A percentile compares a stretch with the other conserved stretches of the same genome.
Conservation (phyloP, 1,140 invertebrate genomes). For the Manduca sexta region DNA sequence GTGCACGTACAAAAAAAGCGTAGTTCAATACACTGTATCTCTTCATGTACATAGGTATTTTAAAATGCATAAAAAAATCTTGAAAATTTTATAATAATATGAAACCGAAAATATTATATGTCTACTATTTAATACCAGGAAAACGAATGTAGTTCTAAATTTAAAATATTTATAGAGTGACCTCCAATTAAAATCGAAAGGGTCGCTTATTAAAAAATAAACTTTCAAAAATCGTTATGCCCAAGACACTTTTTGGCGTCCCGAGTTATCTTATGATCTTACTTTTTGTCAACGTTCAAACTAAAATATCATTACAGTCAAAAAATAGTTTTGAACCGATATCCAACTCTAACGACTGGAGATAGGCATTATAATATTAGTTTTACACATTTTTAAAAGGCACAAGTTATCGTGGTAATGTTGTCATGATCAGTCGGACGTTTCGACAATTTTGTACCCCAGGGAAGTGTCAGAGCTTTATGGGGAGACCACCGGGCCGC, state of each 20-base stretch:
- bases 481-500: conserved; percentile 53
- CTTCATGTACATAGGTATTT: no score
- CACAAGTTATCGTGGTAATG: not conserved
- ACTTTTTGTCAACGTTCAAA: not conserved
- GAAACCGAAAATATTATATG: no score
- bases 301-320: no score
- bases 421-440: conserved; percentile 51
- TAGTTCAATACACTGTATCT: no score
- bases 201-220: not conserved
- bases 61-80: no score
- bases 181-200: not conserved
- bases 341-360: not conserved
- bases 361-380: not conserved
- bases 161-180: no score
- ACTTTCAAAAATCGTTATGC: not conserved
- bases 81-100: no score
- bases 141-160: no score
- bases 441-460: conserved; percentile 61
- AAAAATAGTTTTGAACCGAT: not conserved
- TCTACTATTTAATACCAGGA: no score
- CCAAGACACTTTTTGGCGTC: conserved; percentile 33
- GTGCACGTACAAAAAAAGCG: no score
- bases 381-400: not conserved
- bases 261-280: conserved; percentile 22
- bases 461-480: conserved; percentile 54